Base-by-base conservation (phyloP, 2,888 invertebrate genomes). In the Punctoribates punctum region DNA sequence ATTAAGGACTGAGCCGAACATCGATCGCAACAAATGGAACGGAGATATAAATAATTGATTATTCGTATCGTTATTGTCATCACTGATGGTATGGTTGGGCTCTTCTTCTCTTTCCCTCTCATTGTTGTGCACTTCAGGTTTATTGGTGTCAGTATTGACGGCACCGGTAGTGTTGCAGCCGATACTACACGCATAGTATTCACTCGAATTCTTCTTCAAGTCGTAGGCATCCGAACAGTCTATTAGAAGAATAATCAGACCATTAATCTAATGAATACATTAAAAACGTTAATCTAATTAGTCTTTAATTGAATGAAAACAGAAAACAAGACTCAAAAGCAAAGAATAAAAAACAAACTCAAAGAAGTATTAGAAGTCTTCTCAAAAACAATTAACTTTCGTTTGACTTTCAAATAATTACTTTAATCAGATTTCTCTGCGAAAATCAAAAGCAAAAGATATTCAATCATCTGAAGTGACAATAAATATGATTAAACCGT, bases 31-130 rank as follows among this genome's bases (percentile, higher is more conserved):
- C 67, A 67, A 38, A 67, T 67, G 34, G 34, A 67, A n/a, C 29
- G 67, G 67, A 67, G 67, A 67, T 20, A 67, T 67, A 15, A 67
- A 67, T 38, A 67, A 27, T 67, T 67, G 38, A 67, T 38, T 67
- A 9, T 9, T 67, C 11, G 11, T 60, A 23, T n/a, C 20, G n/a
- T 38, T 67, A 38, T 38, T 67, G n/a, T 67, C 20, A 67, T 60
- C 27, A 60, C 11, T 60, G 27, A 60, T 60, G 60, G 27, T 23
- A 27, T 60, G 27, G 15, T 25, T 67, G 2, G 11, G 29, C 15
- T 38, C 67, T 38, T 67, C 17, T 34, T 67, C 67, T 25, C 17
- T n/a, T 13, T 67, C 34, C 15, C n/a, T 38, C 4, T 20, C 29
- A 67, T 67, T 38, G 38, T 5, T 15, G 3, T 38, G 38, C 67